Evolutionary conservation across 1,140 invertebrate species (phyloP).

Genomic region (Nasonia vitripennis): DNA sequence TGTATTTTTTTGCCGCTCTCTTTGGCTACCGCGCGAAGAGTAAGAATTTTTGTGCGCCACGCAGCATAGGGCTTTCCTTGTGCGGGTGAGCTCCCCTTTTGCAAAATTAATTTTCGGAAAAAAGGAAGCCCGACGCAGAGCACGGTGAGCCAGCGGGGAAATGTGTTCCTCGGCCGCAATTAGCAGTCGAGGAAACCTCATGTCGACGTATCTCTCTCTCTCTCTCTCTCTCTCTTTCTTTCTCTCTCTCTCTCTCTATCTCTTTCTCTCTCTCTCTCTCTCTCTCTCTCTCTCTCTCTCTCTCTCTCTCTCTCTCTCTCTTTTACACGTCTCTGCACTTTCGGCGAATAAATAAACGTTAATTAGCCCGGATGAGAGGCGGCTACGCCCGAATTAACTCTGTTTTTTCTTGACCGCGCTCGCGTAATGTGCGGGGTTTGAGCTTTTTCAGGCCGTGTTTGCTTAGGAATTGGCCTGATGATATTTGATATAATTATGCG

Average conservation of each 20-base stretch:
- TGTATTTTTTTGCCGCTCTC: slow-evolving; percentile 30
- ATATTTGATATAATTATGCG: slow-evolving; percentile 9
- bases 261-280: too few relatives aligned
- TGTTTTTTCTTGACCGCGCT: background rate
- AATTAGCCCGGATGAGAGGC: background rate
- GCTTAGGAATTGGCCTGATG: slow-evolving; percentile 4
- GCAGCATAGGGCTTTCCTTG: background rate
- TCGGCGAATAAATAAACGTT: slow-evolving; percentile 46
- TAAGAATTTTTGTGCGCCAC: slow-evolving; percentile 27
- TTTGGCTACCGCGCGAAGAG: slow-evolving; percentile 5
- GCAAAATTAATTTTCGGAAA: slow-evolving; percentile 50
- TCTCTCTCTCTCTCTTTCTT: background rate
- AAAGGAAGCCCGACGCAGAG: slow-evolving; percentile 23
- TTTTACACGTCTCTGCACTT: slow-evolving; percentile 51
- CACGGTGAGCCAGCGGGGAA: background rate
- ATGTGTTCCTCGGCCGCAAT: slow-evolving; percentile 40
- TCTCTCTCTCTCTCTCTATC: background rate
- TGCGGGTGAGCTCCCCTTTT: slow-evolving; percentile 9
- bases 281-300: background rate
- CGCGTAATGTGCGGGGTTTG: slow-evolving; percentile 12
- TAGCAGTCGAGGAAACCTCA: slow-evolving; percentile 34
- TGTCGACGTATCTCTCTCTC: background rate
- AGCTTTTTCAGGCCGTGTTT: slow-evolving; percentile 17
- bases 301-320: background rate
- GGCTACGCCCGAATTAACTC: background rate